Conservation (phyloP, 2,888 invertebrate species). For the Dexiosoma caninum region DNA sequence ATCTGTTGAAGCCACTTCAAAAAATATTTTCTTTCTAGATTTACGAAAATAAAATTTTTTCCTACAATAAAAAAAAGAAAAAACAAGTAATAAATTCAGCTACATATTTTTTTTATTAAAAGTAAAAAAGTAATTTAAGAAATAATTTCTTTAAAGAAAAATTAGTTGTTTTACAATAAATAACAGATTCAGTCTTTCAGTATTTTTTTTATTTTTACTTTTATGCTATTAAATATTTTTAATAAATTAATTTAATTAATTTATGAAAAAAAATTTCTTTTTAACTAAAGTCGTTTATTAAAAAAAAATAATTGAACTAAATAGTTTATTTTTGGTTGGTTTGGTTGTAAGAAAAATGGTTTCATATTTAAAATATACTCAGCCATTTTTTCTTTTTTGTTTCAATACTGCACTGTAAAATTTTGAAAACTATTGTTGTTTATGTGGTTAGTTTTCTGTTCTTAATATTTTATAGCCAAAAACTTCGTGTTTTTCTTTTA, state of each 20-base stretch:
- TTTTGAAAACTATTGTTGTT: slow-evolving; percentile 62
- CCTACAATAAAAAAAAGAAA: slow-evolving; percentile 32
- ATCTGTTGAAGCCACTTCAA: not conserved
- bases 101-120: slow-evolving; percentile 23
- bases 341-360: slow-evolving; percentile 56
- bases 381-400: slow-evolving; percentile 36
- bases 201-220: slow-evolving; percentile 42
- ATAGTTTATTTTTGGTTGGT: slow-evolving; percentile 57
- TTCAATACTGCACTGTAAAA: slow-evolving; percentile 56
- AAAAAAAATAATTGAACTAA: slow-evolving; percentile 12
- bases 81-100: slow-evolving; percentile 43
- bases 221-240: slow-evolving; percentile 64
- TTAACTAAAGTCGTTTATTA: slow-evolving; percentile 30
- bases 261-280: slow-evolving; percentile 65
- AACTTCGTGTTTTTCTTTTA: slow-evolving; percentile 39
- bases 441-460: slow-evolving; percentile 65
- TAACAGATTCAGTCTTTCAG: slow-evolving; percentile 75
- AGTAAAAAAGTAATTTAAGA: not conserved
- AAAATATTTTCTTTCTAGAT: not conserved
- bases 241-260: slow-evolving; percentile 76
- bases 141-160: slow-evolving; percentile 23
- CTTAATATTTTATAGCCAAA: slow-evolving; percentile 73
- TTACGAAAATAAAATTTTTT: slow-evolving; percentile 20
- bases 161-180: slow-evolving; percentile 64
- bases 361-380: slow-evolving; percentile 43